These are phyloP conservation scores for Amphipoea oculea DNA, from an alignment of 2,888 invertebrate species.

Conservation along the genomic window DNA sequence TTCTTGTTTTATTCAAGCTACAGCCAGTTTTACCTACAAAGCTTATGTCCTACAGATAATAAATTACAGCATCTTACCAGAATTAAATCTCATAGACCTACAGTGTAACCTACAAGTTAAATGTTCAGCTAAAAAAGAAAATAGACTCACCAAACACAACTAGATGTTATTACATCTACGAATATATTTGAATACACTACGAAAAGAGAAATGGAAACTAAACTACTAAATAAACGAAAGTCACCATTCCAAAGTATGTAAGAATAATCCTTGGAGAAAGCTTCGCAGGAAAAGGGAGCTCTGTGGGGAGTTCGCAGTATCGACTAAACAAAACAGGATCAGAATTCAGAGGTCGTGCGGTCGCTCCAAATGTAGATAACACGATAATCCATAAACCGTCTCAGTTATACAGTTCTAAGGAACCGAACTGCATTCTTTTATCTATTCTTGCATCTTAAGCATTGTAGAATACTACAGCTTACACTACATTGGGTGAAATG, in stretches of 20 bases:
- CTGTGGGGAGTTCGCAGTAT: conserved; percentile 54
- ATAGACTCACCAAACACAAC: conserved; percentile 1
- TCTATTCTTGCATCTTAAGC: neutral
- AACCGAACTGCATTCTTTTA: conserved; percentile 10
- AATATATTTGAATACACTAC: conserved; percentile 12
- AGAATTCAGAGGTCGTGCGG: conserved; percentile 59
- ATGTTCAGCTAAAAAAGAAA: neutral
- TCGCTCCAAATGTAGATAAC: conserved; percentile 60
- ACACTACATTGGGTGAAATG: conserved; percentile 5
- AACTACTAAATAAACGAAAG: conserved; percentile 52
- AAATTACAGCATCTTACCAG: neutral
- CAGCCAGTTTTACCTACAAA: neutral
- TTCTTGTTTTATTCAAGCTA: conserved; percentile 27
- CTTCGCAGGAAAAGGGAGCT: conserved; percentile 47
- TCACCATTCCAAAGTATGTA: conserved; percentile 38
- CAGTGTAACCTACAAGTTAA: conserved; percentile 3
- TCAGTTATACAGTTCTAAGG: conserved; percentile 18
- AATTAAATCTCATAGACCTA: neutral
- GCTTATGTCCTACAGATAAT: neutral
- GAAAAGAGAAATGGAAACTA: conserved; percentile 38
- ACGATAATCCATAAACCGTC: conserved; percentile 45
- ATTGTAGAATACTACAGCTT: conserved; percentile 2
- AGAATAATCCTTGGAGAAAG: conserved; percentile 56
- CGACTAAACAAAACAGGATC: conserved; percentile 62
- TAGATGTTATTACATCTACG: conserved; percentile 9